These are phyloP conservation scores for Drosophila kohkoa DNA, from an alignment of 1,140 invertebrate species.

Conservation along the genomic window DNA sequence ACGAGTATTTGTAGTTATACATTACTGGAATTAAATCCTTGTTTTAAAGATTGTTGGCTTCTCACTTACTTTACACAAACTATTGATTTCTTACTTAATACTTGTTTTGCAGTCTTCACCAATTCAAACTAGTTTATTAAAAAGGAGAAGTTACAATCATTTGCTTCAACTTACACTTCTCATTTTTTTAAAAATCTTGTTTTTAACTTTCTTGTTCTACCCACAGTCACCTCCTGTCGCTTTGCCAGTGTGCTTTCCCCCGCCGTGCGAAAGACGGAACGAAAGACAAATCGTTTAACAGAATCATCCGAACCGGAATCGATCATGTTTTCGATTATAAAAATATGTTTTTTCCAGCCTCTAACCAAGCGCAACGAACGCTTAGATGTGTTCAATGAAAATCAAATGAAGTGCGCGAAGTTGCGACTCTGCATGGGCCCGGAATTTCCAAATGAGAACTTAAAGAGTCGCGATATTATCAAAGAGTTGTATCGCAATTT, in stretches of 20 bases:
- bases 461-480: slow-evolving; percentile 12
- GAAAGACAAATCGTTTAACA: not conserved
- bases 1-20: too few species aligned
- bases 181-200: not conserved
- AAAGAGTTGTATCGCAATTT: slow-evolving; percentile 57
- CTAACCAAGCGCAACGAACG: slow-evolving; percentile 42
- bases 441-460: not conserved
- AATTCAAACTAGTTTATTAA: too few species aligned
- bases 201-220: not conserved
- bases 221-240: slow-evolving; percentile 58
- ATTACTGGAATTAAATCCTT: too few species aligned
- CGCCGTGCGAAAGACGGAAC: not conserved
- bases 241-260: slow-evolving; percentile 40
- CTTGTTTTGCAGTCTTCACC: too few species aligned
- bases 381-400: slow-evolving; percentile 58
- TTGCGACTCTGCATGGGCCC: slow-evolving; percentile 41
- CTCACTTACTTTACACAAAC: too few species aligned
- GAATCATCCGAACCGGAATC: too few species aligned
- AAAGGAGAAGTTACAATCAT: too few species aligned
- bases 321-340: slow-evolving; percentile 61
- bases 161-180: too few species aligned
- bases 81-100: too few species aligned
- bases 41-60: too few species aligned
- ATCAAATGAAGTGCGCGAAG: slow-evolving; percentile 17
- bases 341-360: slow-evolving; percentile 65